Base-by-base conservation (phyloP, 2,113 vertebrate species). In the Elephantulus edwardii region DNA sequence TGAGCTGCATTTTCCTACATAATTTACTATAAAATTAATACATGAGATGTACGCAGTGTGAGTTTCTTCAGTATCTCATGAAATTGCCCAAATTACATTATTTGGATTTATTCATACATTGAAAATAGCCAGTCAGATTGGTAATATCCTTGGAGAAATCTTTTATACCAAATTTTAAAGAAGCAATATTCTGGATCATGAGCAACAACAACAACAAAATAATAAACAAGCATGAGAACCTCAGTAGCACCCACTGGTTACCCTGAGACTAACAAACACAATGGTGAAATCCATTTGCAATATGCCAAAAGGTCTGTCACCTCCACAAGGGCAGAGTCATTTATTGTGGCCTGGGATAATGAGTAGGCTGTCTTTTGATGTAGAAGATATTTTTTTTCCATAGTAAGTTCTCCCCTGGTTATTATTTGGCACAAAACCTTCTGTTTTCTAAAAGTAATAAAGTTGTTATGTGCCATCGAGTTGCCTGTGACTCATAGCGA, bases 71-170 rank as follows among this genome's bases (percentile, higher is more conserved):
- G 33, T 4, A 2, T 2, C 3, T 58, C 30, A 1, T 3, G 14
- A 11, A 54, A 13, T n/a, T n/a, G 50, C 50, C 56, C 46, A 5
- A 9, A 8, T 3, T 5, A 2, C 13, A 3, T 54, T 0, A 16
- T 11, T 38, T 6, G 2, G 13, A 12, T 22, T 22, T 6, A n/a
- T 3, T 22, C 4, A 0, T 14, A 35, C 52, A 14, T 11, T 44
- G 54, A n/a, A n/a, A n/a, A 4, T 11, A 3, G 1, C 3, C 38
- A 22, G 38, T 44, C 3, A 0, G 0, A 0, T 14, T 7, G 1
- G 26, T 11, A 3, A 26, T 8, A 3, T 6, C 35, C 58, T 24
- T 0, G 0, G 24, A 5, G 26, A 0, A 2, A 5, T 26, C 0
- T 3, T 17, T 30, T 8, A 13, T 42, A 2, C 6, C 8, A 8